A percentile compares a stretch with the other conserved stretches of the same genome.
Conservation (phyloP, 1,140 invertebrate species). For the Pinna nobilis region DNA sequence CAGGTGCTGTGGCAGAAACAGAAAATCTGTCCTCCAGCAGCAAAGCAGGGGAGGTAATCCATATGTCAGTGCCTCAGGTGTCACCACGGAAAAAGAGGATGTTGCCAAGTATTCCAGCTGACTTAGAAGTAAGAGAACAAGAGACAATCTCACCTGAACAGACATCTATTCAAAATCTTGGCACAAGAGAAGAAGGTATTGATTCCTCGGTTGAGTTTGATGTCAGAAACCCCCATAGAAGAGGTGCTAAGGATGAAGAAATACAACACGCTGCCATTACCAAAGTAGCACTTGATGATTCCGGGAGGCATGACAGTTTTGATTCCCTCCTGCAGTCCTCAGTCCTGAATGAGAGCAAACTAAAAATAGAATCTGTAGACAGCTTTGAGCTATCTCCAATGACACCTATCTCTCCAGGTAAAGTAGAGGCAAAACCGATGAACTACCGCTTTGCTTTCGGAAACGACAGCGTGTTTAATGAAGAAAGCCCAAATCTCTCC, state of each 20-base stretch:
- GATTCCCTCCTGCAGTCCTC: slow-evolving; percentile 10
- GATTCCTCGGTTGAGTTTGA: no score
- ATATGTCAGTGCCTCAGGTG: no score
- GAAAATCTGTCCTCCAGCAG: no score
- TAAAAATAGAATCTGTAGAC: slow-evolving; percentile 2
- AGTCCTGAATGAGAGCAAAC: slow-evolving; percentile 1
- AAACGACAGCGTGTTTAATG: slow-evolving; percentile 2
- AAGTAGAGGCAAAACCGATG: slow-evolving; percentile 1
- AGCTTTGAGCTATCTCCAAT: slow-evolving; percentile 3
- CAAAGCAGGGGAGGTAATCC: no score
- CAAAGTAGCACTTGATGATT: slow-evolving; percentile 3
- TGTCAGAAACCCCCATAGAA: no score
- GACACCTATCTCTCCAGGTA: slow-evolving; percentile 8
- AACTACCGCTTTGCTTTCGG: slow-evolving; percentile 11
- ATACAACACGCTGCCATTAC: neutral
- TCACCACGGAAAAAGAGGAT: no score
- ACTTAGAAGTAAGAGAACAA: no score
- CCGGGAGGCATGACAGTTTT: slow-evolving; percentile 20
- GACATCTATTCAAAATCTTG: no score
- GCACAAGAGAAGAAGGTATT: no score
- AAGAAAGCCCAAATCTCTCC: neutral
- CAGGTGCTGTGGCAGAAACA: no score
- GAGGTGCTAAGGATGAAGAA: neutral
- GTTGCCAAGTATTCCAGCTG: no score
- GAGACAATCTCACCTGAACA: no score